phyloP scores from a whole-genome alignment of 1,140 invertebrate genomes.

The Drosophila elegans region DNA sequence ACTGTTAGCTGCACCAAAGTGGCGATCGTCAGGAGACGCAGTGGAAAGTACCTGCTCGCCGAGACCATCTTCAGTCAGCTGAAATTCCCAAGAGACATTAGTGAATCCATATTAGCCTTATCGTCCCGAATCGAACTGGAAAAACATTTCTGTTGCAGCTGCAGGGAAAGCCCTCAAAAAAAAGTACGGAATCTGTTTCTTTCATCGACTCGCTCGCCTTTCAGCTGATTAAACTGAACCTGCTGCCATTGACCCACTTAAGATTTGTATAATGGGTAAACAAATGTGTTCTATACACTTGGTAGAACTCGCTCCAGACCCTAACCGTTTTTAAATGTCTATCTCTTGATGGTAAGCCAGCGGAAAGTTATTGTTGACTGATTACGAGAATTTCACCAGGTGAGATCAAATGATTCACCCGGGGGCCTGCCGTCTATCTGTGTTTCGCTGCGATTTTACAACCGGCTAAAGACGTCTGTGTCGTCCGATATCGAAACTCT shows the following conservation, averaged over 20 bases:
- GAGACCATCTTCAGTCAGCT: conserved; percentile 11
- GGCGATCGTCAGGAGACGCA: conserved; percentile 9
- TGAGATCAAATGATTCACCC: neutral
- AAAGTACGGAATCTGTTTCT: neutral
- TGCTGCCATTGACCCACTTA: conserved; percentile 47
- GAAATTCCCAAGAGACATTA: neutral
- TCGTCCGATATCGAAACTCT: neutral
- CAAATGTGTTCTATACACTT: neutral
- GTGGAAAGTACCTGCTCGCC: conserved; percentile 8
- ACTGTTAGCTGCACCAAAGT: neutral
- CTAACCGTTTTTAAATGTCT: neutral
- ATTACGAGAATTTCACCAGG: neutral
- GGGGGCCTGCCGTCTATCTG: neutral
- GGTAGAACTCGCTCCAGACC: neutral
- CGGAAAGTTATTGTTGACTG: conserved; percentile 1
- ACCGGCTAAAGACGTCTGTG: neutral
- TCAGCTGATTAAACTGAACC: conserved; percentile 39
- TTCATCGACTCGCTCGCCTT: neutral
- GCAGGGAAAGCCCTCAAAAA: neutral
- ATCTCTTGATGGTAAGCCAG: neutral
- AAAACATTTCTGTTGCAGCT: neutral
- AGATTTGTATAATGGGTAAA: conserved; percentile 3
- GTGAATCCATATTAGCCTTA: neutral
- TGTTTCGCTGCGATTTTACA: neutral
- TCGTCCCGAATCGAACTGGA: neutral